Base-by-base conservation (phyloP, 1,140 invertebrate species). In the Ridgeia piscesae region DNA sequence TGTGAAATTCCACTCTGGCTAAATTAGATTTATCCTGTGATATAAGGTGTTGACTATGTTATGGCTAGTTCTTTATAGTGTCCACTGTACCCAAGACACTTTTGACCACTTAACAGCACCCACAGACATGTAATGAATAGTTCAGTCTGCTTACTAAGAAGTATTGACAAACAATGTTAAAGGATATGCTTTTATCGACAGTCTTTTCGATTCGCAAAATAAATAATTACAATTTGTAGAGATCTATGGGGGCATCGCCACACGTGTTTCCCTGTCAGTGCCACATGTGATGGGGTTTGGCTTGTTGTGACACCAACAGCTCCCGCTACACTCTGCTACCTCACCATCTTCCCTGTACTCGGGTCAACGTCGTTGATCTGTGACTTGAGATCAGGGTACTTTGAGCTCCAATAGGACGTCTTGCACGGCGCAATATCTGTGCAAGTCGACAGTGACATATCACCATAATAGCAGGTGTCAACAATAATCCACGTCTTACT, bases 361-460 rank as follows among this genome's bases (percentile, higher is more conserved):
- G 27, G 48, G n/a, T 92, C 33, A 31, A 88, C 50, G 11, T n/a
- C 33, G 9, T 2, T 34, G 33, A 92, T 33, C 35, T 92, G 96
- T 96, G 98, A 98, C 96, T 99, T 99, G 92, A 98, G 98, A 97
- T 99, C 99, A 31, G 98, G 97, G 92, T 97, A 97, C 93, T 97
- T 95, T 1, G 98, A 98, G 96, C 98, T 99, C 99, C 99, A 99
- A 31, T 96, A 94, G 9, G 97, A 98, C 88, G 96, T 95, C 91
- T 96, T 95, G 96, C 98, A 99, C 50, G 94, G 93, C 35, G 95
- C 93, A 34, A 96, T 34, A 11, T 94, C 91, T 4, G 93, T 91
- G 93, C 95, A 95, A 77, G 58, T 4, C 58, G 17, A 31, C 35
- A 93, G 92, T 17, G 77, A 91, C 17, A 93, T 93, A 97, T 96